Percentiles rank a stretch among this genome's conserved stretches.
Evolutionary conservation across 2,888 invertebrate species (phyloP).

Genomic region (Branchellion lobata): DNA sequence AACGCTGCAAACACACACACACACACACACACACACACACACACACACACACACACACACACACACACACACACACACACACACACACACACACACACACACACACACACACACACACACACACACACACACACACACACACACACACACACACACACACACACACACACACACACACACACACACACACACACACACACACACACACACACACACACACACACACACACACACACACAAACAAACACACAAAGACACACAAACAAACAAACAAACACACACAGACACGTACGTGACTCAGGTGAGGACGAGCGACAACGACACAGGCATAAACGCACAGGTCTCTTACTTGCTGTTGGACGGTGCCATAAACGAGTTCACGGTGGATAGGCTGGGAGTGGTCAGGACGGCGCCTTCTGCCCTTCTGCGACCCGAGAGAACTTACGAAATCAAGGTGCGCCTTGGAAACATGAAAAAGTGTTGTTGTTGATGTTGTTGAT

Average conservation of each 20-base stretch:
- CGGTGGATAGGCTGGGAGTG: background rate
- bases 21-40: slow-evolving; percentile 36
- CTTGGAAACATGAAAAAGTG: background rate
- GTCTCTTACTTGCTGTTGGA: slow-evolving; percentile 4
- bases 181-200: slow-evolving; percentile 28
- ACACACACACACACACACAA: slow-evolving; percentile 15
- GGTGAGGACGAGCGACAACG: slow-evolving; percentile 31
- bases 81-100: slow-evolving; percentile 26
- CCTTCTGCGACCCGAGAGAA: background rate
- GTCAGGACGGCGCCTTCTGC: background rate
- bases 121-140: slow-evolving; percentile 33
- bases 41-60: slow-evolving; percentile 35
- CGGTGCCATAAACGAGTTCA: background rate
- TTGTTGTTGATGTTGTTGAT: no score
- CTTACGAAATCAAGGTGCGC: slow-evolving; percentile 30
- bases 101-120: slow-evolving; percentile 33
- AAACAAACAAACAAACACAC: background rate
- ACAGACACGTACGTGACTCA: background rate
- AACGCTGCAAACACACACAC: slow-evolving; percentile 26
- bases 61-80: slow-evolving; percentile 41
- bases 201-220: slow-evolving; percentile 16
- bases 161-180: slow-evolving; percentile 20
- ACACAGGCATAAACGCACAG: background rate
- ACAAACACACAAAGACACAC: no score
- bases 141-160: slow-evolving; percentile 40